Percentiles rank a stretch among this genome's conserved stretches.
Conservation (phyloP, 2,888 invertebrate genomes). For the Plebejus argus region DNA sequence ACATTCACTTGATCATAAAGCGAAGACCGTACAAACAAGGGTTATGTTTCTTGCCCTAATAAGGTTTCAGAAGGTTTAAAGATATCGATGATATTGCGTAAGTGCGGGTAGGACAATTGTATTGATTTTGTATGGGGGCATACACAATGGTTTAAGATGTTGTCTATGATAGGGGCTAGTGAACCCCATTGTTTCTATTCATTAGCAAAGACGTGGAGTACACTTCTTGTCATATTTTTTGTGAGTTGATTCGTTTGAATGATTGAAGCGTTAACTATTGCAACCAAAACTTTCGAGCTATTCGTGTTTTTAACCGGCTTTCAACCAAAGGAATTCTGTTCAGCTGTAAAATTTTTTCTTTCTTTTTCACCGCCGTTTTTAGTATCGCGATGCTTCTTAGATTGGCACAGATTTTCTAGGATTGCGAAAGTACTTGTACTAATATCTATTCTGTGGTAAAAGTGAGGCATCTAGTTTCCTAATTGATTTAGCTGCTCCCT, state of each 20-base stretch:
- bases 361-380: too few relatives aligned
- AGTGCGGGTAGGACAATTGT: not conserved
- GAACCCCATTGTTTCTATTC: slow-evolving; percentile 11
- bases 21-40: not conserved
- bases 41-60: slow-evolving; percentile 3
- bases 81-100: not conserved
- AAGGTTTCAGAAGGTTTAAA: slow-evolving; percentile 26
- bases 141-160: slow-evolving; percentile 1
- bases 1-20: not conserved
- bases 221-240: not conserved
- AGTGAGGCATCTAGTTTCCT: not conserved
- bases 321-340: not conserved
- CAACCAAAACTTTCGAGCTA: not conserved
- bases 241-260: not conserved
- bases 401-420: not conserved
- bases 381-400: not conserved
- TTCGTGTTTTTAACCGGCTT: not conserved
- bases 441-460: too few relatives aligned
- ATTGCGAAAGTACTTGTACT: too few relatives aligned
- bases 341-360: too few relatives aligned
- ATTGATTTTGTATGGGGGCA: slow-evolving; percentile 18
- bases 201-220: not conserved
- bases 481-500: slow-evolving; percentile 21
- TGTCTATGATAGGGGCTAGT: slow-evolving; percentile 9
- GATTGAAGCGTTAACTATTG: not conserved